Percentiles rank a stretch among this genome's conserved stretches.
These are phyloP conservation scores for Botrylloides violaceus DNA, from an alignment of 23 tunicate species.

Conservation along the genomic window DNA sequence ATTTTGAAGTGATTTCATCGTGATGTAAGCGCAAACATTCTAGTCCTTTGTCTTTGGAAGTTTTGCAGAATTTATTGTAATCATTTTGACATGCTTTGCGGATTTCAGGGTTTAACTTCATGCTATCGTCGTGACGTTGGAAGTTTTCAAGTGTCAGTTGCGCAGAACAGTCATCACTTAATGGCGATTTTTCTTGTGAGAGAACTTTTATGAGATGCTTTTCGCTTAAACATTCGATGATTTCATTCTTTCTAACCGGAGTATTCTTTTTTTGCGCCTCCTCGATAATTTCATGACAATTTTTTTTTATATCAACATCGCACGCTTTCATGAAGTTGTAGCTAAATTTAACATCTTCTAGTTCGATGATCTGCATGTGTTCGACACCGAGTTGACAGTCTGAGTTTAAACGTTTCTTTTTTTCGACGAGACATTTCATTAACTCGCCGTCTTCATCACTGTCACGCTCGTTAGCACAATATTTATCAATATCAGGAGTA, in stretches of 20 bases:
- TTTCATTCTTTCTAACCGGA: slow-evolving; percentile 13
- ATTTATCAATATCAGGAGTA: slow-evolving; percentile 48
- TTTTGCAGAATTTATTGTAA: slow-evolving; percentile 31
- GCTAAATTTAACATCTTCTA: slow-evolving; percentile 70
- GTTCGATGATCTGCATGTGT: slow-evolving; percentile 83
- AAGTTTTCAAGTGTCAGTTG: slow-evolving; percentile 72
- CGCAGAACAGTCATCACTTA: slow-evolving; percentile 40
- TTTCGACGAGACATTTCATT: slow-evolving; percentile 63
- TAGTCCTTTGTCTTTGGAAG: slow-evolving; percentile 39
- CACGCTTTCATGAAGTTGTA: slow-evolving; percentile 65
- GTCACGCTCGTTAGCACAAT: background rate
- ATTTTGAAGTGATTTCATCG: slow-evolving; percentile 13
- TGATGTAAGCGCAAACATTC: slow-evolving; percentile 60
- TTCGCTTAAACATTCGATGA: slow-evolving; percentile 63
- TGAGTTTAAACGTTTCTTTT: slow-evolving; percentile 48
- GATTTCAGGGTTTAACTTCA: slow-evolving; percentile 65
- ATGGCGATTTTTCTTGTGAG: background rate
- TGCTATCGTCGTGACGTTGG: slow-evolving; percentile 67
- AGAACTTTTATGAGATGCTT: slow-evolving; percentile 20
- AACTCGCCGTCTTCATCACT: slow-evolving; percentile 55
- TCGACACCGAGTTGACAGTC: slow-evolving; percentile 73
- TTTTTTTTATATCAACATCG: slow-evolving; percentile 25
- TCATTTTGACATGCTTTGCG: slow-evolving; percentile 42
- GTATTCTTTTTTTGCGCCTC: background rate
- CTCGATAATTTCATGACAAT: slow-evolving; percentile 14